Percentiles rank a stretch among this genome's conserved stretches.
Conservation (phyloP, 2,113 vertebrate species). For the Peromyscus maniculatus region DNA sequence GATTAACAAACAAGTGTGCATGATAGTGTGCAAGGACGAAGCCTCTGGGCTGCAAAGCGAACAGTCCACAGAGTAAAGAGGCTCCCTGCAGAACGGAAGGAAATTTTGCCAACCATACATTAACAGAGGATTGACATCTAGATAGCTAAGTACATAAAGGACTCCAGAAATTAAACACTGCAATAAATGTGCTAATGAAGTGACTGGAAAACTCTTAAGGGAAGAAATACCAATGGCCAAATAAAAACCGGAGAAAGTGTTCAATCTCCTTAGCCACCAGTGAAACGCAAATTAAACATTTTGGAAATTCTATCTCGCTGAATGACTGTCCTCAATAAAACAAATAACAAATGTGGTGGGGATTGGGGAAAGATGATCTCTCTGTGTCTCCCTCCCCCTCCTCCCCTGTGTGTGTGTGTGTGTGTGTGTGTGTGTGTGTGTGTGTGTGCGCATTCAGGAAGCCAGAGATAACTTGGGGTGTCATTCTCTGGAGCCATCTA, state of each 20-base stretch:
- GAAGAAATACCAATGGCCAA: not conserved
- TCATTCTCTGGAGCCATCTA: not conserved
- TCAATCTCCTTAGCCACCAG: not conserved
- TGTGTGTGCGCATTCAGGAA: not conserved
- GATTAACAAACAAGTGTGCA: not conserved
- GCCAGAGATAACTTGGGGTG: not conserved
- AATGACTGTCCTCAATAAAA: not conserved
- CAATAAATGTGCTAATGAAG: not conserved
- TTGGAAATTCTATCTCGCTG: not conserved
- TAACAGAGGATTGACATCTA: not conserved
- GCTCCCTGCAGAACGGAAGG: accelerated
- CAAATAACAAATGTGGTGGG: not conserved
- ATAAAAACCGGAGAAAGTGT: not conserved
- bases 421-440: not conserved
- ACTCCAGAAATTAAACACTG: not conserved
- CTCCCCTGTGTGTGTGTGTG: not conserved
- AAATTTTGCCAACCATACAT: not conserved
- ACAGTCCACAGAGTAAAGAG: not conserved
- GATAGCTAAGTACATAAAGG: not conserved
- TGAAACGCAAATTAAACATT: not conserved
- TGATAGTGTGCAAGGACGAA: accelerated
- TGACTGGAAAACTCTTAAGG: not conserved
- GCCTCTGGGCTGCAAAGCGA: no score
- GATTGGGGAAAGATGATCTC: not conserved
- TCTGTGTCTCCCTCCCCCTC: not conserved